A percentile compares a stretch with the other conserved stretches of the same genome.
These are phyloP conservation scores for Cheilosia vulpina DNA, from an alignment of 2,888 invertebrate species.

Conservation along the genomic window DNA sequence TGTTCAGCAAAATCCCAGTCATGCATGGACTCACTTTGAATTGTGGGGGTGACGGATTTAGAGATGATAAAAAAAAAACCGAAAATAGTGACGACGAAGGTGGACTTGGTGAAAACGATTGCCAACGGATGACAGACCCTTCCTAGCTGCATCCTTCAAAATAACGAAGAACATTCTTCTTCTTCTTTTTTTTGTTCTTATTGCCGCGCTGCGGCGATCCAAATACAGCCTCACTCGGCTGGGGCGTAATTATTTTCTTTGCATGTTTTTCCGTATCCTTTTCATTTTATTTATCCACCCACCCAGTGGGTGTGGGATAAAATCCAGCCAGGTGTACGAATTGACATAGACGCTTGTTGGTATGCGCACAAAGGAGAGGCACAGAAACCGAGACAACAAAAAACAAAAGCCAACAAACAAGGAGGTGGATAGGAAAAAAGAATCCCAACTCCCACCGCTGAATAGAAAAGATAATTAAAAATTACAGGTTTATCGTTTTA, in stretches of 20 bases:
- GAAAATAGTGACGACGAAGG: constrained; percentile 15
- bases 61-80: background rate
- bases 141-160: constrained; percentile 21
- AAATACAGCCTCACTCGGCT: constrained; percentile 57
- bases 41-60: constrained; percentile 11
- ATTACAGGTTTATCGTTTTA: constrained; percentile 76
- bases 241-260: constrained; percentile 72
- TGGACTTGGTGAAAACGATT: constrained; percentile 48
- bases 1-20: constrained; percentile 6
- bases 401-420: constrained; percentile 43
- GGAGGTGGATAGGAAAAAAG: constrained; percentile 2
- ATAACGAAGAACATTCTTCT: constrained; percentile 3
- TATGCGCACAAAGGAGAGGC: constrained; percentile 6
- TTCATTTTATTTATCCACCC: constrained; percentile 41
- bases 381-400: background rate
- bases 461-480: constrained; percentile 74
- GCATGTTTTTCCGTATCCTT: constrained; percentile 57
- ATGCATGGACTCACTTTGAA: constrained; percentile 51
- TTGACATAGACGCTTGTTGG: constrained; percentile 44
- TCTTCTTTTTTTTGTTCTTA: background rate
- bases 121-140: background rate
- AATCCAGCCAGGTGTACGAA: constrained; percentile 60
- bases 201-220: constrained; percentile 43
- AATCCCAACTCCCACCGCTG: constrained; percentile 16
- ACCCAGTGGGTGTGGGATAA: constrained; percentile 42